Percentiles rank a stretch among this genome's conserved stretches.
phyloP scores from a whole-genome alignment of 2,113 vertebrate genomes.

The Paralichthys olivaceus region DNA sequence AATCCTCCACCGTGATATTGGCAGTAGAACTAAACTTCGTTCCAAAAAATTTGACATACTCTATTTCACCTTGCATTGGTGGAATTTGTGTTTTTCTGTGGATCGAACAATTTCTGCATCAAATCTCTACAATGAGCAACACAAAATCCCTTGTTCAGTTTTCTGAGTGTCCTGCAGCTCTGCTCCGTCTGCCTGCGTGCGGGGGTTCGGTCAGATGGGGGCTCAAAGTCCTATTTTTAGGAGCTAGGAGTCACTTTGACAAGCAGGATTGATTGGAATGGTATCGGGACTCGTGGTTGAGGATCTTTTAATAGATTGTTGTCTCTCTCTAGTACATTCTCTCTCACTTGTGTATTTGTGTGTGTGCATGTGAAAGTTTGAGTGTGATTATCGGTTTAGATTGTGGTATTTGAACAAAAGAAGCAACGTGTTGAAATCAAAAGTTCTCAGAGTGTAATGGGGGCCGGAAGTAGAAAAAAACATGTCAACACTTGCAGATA shows the following conservation, averaged over 20 bases:
- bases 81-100: not conserved
- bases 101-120: too few relatives aligned
- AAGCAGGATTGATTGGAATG: conserved; percentile 67
- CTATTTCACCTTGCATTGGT: not conserved
- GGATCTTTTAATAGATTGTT: conserved; percentile 69
- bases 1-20: conserved; percentile 2
- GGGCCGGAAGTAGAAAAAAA: too few relatives aligned
- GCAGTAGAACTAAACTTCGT: not conserved
- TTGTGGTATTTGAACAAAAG: not conserved
- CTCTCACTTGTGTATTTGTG: conserved; percentile 21
- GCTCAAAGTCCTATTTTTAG: conserved; percentile 64
- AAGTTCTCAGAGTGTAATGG: too few relatives aligned
- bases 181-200: conserved; percentile 9
- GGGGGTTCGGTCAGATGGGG: not conserved
- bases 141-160: not conserved
- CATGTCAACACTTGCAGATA: too few relatives aligned
- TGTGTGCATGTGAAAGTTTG: conserved; percentile 7
- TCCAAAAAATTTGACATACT: not conserved
- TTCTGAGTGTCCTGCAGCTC: not conserved
- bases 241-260: conserved; percentile 53
- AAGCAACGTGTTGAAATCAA: too few relatives aligned
- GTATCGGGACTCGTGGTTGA: conserved; percentile 52
- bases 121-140: not conserved
- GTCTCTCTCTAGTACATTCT: conserved; percentile 18
- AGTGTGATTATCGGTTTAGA: not conserved